Evolutionary conservation across 1,140 invertebrate species (phyloP).

Genomic region (Metopolophium dirhodum): DNA sequence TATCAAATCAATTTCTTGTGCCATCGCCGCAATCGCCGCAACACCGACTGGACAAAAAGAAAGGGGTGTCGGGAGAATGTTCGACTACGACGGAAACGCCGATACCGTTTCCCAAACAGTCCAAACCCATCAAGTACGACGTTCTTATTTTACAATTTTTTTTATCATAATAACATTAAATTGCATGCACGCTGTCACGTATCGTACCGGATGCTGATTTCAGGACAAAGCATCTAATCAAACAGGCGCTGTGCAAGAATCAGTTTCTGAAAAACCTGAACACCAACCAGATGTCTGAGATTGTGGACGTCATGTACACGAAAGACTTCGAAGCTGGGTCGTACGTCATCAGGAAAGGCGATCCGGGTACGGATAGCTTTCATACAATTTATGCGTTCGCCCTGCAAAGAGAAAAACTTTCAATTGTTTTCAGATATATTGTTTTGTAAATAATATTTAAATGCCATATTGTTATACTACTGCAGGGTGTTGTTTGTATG

Average conservation of each 20-base stretch:
- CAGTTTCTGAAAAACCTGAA: conserved; percentile 93
- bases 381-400: neutral
- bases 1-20: neutral
- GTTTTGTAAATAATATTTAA: neutral
- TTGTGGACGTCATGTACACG: conserved; percentile 92
- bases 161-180: neutral
- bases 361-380: conserved; percentile 67
- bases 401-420: neutral
- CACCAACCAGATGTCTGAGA: conserved; percentile 77
- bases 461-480: neutral
- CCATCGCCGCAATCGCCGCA: neutral
- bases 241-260: conserved; percentile 81
- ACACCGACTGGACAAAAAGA: conserved; percentile 36
- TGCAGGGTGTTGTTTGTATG: conserved; percentile 76
- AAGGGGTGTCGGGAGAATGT: conserved; percentile 50
- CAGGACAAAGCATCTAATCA: conserved; percentile 74
- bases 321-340: conserved; percentile 76
- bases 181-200: neutral
- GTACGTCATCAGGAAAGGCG: conserved; percentile 87
- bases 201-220: neutral
- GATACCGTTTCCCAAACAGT: neutral
- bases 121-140: conserved; percentile 42
- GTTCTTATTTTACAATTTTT: neutral
- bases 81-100: neutral
- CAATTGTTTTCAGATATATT: neutral